Evolutionary conservation across 2,888 invertebrate genomes (phyloP), one percentile per base, ranked within the genome.

Genomic region (Calameuta idolon): DNA sequence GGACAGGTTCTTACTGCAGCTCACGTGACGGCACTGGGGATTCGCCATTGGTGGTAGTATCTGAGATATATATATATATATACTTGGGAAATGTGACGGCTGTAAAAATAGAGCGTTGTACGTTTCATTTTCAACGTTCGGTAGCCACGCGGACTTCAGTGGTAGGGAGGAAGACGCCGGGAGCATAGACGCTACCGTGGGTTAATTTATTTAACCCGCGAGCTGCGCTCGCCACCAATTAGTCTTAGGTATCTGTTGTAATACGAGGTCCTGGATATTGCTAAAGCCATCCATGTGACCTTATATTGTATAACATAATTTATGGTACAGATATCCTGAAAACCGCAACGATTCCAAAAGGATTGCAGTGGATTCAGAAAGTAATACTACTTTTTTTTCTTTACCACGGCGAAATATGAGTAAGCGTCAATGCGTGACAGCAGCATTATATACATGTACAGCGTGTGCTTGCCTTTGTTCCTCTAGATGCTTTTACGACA

Each of bases 151-250:
- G 23, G 55, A 55, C 55, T 55, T 5, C 55, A 55, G 55, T 55
- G 55, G 55, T 55, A 55, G 55, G 55, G 55, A 55, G 55, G 5
- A 55, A 23, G 55, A 55, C 9, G 55, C 55, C 55, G 55, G 55
- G 55, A 55, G 55, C 55, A 55, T 55, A 23, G 71, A 34, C 71
- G 71, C 71, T 71, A 34, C 71, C 31, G 75, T 83, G 85, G 89
- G 90, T 89, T 88, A 90, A 90, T 90, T 89, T 87, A 90, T 89
- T 90, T 90, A 87, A 90, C 88, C 88, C 83, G 83, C 69, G 82
- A 78, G 81, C 81, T 81, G 80, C 74, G 81, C 79, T 81, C 79
- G 75, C 74, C 76, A 77, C 81, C 77, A 79, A 83, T 69, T 80
- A 79, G 74, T 79, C 74, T 80, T 81, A 71, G 71, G 71, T 23